A percentile compares a stretch with the other conserved stretches of the same genome.
phyloP scores from a whole-genome alignment of 1,140 invertebrate species.

The Tetraneura akinire region DNA sequence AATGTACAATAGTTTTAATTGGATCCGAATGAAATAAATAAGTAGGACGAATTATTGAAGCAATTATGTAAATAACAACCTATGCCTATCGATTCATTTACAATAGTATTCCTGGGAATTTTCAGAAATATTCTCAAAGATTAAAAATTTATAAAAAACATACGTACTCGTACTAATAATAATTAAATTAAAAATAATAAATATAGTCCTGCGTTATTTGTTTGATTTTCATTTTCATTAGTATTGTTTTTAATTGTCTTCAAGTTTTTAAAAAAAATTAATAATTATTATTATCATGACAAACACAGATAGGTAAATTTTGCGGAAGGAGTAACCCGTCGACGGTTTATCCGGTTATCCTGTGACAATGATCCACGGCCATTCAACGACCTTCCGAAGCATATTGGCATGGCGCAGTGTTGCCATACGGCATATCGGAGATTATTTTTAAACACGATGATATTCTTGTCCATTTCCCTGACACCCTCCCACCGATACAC shows the following conservation, averaged over 20 bases:
- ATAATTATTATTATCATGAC: slow-evolving; percentile 8
- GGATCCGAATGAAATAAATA: neutral
- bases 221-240: too few species aligned
- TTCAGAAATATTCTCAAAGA: too few species aligned
- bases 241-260: too few species aligned
- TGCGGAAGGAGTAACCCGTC: slow-evolving; percentile 17
- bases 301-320: neutral
- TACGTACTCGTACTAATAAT: too few species aligned
- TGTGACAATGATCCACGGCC: slow-evolving; percentile 50
- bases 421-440: slow-evolving; percentile 38
- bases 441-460: slow-evolving; percentile 45
- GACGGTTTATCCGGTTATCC: slow-evolving; percentile 47
- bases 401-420: slow-evolving; percentile 42
- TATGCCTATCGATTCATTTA: too few species aligned
- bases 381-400: slow-evolving; percentile 51
- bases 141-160: too few species aligned
- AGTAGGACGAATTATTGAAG: neutral
- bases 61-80: neutral
- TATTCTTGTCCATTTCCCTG: slow-evolving; percentile 18
- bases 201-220: too few species aligned
- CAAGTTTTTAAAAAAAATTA: too few species aligned
- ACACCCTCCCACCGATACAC: neutral
- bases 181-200: too few species aligned
- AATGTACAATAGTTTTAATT: neutral
- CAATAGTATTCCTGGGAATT: slow-evolving; percentile 2